Conservation (phyloP, 2,888 invertebrate species). For the Molanna angustata region DNA sequence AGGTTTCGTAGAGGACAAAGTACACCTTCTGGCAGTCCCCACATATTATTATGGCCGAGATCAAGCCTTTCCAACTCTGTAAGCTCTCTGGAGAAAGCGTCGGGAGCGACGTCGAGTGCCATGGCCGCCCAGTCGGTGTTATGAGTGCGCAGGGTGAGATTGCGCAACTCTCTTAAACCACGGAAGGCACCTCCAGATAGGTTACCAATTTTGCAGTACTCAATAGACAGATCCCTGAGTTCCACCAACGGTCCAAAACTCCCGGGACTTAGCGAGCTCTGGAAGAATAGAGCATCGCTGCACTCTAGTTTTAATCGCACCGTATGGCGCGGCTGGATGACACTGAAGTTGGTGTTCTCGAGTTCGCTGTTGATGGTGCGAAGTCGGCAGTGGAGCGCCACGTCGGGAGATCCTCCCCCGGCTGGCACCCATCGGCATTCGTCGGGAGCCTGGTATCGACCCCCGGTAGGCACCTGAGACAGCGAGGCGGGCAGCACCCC, state of each 20-base stretch:
- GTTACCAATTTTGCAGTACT: conserved; percentile 80
- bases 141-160: conserved; percentile 78
- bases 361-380: conserved; percentile 78
- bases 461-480: conserved; percentile 40
- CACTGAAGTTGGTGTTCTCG: conserved; percentile 79
- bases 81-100: conserved; percentile 72
- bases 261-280: conserved; percentile 73
- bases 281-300: conserved; percentile 76
- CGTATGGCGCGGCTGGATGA: conserved; percentile 79
- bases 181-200: conserved; percentile 79
- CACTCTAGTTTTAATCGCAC: conserved; percentile 74
- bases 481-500: conserved; percentile 50
- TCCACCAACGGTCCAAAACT: conserved; percentile 75
- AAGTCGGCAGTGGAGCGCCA: conserved; percentile 70
- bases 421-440: conserved; percentile 78
- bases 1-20: conserved; percentile 73
- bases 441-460: conserved; percentile 77
- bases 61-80: conserved; percentile 71
- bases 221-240: conserved; percentile 73
- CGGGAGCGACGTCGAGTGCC: conserved; percentile 71
- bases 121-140: conserved; percentile 83
- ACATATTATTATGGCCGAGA: conserved; percentile 77
- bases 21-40: conserved; percentile 72
- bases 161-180: conserved; percentile 72
- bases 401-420: conserved; percentile 54